These are phyloP conservation scores for Andricus grossulariae DNA, from an alignment of 1,140 invertebrate genomes.

Conservation along the genomic window DNA sequence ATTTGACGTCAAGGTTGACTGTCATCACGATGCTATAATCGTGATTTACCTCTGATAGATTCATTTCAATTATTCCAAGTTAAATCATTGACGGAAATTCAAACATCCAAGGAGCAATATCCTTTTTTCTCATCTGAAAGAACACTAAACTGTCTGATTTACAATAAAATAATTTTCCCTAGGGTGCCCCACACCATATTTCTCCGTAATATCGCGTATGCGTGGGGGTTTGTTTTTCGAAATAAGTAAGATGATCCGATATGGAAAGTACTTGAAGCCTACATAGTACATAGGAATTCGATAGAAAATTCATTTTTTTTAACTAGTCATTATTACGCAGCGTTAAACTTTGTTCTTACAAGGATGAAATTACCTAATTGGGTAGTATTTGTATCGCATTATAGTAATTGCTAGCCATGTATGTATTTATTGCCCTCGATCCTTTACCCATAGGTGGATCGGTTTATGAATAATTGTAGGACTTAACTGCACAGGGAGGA, in stretches of 20 bases:
- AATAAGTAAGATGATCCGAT: no score
- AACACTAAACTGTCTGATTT: no score
- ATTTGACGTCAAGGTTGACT: slow-evolving; percentile 6
- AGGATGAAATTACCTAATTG: slow-evolving; percentile 23
- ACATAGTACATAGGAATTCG: background rate
- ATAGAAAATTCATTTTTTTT: background rate
- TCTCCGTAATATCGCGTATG: no score
- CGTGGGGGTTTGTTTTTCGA: no score
- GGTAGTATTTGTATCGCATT: background rate
- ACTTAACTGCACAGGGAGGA: background rate
- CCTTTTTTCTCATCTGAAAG: background rate
- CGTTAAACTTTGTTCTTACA: slow-evolving; percentile 13
- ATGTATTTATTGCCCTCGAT: slow-evolving; percentile 20
- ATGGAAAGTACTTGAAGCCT: no score
- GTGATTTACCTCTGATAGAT: background rate
- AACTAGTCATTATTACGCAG: background rate
- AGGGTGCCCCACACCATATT: no score
- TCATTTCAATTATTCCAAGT: background rate
- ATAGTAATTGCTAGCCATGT: slow-evolving; percentile 7
- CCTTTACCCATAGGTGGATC: background rate
- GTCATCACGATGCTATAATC: background rate
- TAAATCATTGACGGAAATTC: no score
- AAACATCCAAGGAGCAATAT: background rate
- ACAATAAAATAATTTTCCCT: no score
- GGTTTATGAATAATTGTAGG: slow-evolving; percentile 9